A percentile compares a stretch with the other conserved stretches of the same genome.
phyloP scores from a whole-genome alignment of 2,888 invertebrate species.

The Arctia plantaginis region DNA sequence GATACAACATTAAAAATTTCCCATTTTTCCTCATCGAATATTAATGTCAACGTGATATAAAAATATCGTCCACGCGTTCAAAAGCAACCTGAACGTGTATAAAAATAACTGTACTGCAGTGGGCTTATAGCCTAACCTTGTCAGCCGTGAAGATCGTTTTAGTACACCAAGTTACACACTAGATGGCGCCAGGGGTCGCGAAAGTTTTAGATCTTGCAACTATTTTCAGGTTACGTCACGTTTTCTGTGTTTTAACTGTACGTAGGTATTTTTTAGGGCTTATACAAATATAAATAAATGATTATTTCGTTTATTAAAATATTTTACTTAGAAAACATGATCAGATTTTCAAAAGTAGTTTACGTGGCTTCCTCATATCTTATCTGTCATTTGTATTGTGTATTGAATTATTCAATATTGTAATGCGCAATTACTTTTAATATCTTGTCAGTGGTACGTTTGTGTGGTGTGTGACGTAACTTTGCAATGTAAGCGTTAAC shows the following conservation, averaged over 20 bases:
- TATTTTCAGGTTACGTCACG: constrained; percentile 57
- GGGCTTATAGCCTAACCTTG: constrained; percentile 60
- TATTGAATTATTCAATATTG: constrained; percentile 60
- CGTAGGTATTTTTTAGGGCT: not conserved
- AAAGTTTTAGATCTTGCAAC: constrained; percentile 45
- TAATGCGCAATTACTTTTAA: constrained; percentile 61
- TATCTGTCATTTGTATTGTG: constrained; percentile 63
- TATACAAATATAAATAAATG: not conserved
- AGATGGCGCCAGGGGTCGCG: constrained; percentile 73
- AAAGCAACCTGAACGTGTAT: constrained; percentile 37
- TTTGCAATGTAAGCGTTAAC: constrained; percentile 19
- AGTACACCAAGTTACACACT: constrained; percentile 72
- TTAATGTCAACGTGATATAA: constrained; percentile 29
- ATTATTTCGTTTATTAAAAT: not conserved
- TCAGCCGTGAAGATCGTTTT: constrained; percentile 42
- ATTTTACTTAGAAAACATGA: not conserved
- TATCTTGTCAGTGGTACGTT: constrained; percentile 40
- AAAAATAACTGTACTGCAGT: constrained; percentile 36
- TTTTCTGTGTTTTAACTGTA: constrained; percentile 34
- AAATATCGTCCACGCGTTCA: constrained; percentile 33
- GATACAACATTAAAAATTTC: constrained; percentile 12
- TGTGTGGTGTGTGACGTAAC: constrained; percentile 22
- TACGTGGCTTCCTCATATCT: constrained; percentile 53
- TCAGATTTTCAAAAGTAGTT: constrained; percentile 12
- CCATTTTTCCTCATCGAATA: constrained; percentile 28